Evolutionary conservation across 2,797 vertebrate species (phyloP).

Genomic region (Gymnopithys bicolor): DNA sequence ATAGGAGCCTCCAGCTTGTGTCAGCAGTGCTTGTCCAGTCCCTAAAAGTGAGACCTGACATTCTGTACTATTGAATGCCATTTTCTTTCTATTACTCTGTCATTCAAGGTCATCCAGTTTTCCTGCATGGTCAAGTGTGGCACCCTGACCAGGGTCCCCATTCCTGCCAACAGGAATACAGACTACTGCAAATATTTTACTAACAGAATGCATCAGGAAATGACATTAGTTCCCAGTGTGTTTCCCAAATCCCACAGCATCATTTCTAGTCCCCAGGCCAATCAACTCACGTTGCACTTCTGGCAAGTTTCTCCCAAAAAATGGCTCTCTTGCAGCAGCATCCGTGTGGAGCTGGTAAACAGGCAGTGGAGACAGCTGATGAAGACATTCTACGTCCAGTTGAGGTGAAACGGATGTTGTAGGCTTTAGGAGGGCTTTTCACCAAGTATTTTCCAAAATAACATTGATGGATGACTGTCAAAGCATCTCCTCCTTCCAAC

Average conservation of each 20-base stretch:
- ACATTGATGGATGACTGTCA: background rate
- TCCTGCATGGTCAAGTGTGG: fast-evolving
- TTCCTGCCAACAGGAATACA: background rate
- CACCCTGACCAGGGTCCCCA: background rate
- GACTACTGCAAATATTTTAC: background rate
- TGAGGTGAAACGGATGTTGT: background rate
- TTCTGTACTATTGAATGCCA: background rate
- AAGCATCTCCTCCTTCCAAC: background rate
- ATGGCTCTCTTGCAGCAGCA: background rate
- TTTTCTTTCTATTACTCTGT: background rate
- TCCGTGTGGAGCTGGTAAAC: background rate
- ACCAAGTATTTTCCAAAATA: background rate
- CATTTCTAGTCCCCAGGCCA: background rate
- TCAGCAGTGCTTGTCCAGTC: background rate
- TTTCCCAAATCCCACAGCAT: background rate
- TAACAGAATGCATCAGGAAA: background rate
- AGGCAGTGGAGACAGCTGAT: background rate
- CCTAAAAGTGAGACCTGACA: background rate
- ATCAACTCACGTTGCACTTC: fast-evolving
- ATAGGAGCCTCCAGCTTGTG: background rate
- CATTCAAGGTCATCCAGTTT: background rate
- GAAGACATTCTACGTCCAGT: background rate
- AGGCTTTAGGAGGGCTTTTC: background rate
- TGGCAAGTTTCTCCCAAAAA: background rate
- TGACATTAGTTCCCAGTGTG: fast-evolving